phyloP scores from a whole-genome alignment of 2,797 vertebrate genomes.

The Urophycis tenuis region DNA sequence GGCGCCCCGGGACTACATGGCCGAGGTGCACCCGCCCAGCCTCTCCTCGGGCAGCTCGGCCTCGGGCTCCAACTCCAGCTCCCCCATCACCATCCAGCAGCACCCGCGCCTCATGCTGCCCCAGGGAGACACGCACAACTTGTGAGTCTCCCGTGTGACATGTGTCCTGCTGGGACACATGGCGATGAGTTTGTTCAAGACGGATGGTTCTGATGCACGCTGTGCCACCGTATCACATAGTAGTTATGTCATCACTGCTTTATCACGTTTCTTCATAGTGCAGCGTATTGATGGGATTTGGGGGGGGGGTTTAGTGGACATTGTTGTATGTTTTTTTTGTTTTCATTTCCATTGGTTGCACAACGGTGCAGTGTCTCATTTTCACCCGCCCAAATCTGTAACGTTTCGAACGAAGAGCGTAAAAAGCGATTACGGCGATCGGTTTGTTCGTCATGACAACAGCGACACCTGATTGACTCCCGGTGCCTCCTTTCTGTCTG shows the following conservation, averaged over 20 bases:
- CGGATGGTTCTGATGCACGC: neutral
- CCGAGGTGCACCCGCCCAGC: conserved; percentile 88
- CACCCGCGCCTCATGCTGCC: conserved; percentile 84
- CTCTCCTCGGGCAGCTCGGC: conserved; percentile 92
- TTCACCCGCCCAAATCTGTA: neutral
- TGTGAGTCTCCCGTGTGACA: conserved; percentile 76
- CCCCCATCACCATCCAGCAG: conserved; percentile 87
- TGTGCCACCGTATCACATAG: neutral
- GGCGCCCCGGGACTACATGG: conserved; percentile 78
- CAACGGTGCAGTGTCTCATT: neutral
- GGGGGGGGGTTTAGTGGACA: no score
- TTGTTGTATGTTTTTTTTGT: no score
- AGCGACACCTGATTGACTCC: no score
- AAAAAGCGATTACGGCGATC: neutral
- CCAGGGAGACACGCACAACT: conserved; percentile 77
- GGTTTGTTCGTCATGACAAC: neutral
- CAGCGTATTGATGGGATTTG: neutral
- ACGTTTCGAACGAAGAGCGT: neutral
- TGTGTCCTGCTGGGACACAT: no score
- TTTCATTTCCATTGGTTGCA: neutral
- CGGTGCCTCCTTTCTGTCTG: neutral
- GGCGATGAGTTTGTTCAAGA: no score
- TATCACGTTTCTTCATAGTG: no score
- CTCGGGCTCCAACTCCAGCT: conserved; percentile 90
- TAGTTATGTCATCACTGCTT: no score